phyloP scores from a whole-genome alignment of 2,797 vertebrate genomes.

The Atherinosoma microstoma region DNA sequence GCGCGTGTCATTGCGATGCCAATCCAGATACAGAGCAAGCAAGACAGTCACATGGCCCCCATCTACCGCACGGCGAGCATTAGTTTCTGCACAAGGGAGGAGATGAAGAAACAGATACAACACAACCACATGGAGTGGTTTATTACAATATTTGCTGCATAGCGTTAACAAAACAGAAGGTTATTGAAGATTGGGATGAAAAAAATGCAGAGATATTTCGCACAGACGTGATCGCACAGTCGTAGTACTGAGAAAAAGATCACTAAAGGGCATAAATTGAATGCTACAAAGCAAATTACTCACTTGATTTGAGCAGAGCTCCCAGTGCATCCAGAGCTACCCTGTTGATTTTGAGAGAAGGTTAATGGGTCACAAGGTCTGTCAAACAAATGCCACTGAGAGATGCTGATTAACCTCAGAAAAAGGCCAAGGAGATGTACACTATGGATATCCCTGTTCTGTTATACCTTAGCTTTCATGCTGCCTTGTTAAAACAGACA shows the following conservation, averaged over 20 bases:
- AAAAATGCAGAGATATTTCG: background rate
- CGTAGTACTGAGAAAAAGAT: constrained; percentile 2
- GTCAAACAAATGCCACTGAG: constrained; percentile 18
- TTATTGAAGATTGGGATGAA: constrained; percentile 3
- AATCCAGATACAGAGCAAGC: constrained; percentile 92
- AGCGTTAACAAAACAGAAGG: background rate
- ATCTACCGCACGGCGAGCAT: constrained; percentile 94
- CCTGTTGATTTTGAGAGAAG: constrained; percentile 87
- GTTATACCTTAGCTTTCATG: constrained; percentile 21
- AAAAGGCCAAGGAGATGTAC: constrained; percentile 13
- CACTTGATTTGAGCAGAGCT: constrained; percentile 98
- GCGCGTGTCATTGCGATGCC: constrained; percentile 94
- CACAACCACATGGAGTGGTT: constrained; percentile 2
- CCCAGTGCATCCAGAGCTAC: constrained; percentile 96
- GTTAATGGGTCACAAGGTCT: constrained; percentile 40
- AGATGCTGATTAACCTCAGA: constrained; percentile 21
- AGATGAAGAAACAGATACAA: constrained; percentile 8
- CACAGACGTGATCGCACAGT: background rate
- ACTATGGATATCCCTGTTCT: constrained; percentile 12
- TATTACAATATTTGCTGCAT: constrained; percentile 13
- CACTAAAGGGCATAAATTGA: constrained; percentile 14
- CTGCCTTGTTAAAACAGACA: background rate
- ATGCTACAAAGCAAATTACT: constrained; percentile 77
- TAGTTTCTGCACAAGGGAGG: constrained; percentile 83
- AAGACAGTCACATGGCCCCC: constrained; percentile 88